A percentile compares a stretch with the other conserved stretches of the same genome.
Conservation (phyloP, 2,888 invertebrate species). For the Drosophila parthenogenetica region DNA sequence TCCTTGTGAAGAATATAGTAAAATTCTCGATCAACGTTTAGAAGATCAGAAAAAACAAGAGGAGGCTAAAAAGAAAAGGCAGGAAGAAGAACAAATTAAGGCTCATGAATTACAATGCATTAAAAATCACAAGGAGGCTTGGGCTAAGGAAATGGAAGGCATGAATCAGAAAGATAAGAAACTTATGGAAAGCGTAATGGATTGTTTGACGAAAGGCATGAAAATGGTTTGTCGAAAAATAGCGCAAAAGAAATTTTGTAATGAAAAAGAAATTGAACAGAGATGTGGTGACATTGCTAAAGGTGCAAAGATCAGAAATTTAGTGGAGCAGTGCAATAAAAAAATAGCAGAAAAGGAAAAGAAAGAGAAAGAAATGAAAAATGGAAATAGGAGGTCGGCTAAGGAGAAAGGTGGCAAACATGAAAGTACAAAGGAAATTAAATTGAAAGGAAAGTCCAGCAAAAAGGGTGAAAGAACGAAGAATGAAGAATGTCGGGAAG, state of each 20-base stretch:
- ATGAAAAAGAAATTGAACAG: slow-evolving; percentile 6
- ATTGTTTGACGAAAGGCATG: slow-evolving; percentile 27
- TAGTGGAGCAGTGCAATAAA: slow-evolving; percentile 4
- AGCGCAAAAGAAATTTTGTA: slow-evolving; percentile 3
- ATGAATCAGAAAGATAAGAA: slow-evolving; percentile 17
- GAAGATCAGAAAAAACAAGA: background rate
- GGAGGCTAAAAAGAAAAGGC: background rate
- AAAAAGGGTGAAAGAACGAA: background rate
- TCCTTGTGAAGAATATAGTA: slow-evolving; percentile 14
- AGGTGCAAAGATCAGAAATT: slow-evolving; percentile 2
- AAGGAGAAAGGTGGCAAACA: background rate
- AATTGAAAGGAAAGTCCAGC: background rate
- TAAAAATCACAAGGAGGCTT: slow-evolving; percentile 2
- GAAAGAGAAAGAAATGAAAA: background rate
- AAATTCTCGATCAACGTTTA: slow-evolving; percentile 7
- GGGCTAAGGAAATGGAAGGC: slow-evolving; percentile 19
- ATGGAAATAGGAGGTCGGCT: background rate
- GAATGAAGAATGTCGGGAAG: background rate
- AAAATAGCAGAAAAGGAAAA: background rate
- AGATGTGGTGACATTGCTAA: slow-evolving; percentile 8
- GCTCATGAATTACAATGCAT: slow-evolving; percentile 7
- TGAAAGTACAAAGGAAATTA: background rate
- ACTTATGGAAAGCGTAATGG: slow-evolving; percentile 16
- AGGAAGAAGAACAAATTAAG: slow-evolving; percentile 4
- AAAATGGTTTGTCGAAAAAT: slow-evolving; percentile 19